Base-by-base conservation (phyloP, 2,797 vertebrate species). In the Pangasius macronema region DNA sequence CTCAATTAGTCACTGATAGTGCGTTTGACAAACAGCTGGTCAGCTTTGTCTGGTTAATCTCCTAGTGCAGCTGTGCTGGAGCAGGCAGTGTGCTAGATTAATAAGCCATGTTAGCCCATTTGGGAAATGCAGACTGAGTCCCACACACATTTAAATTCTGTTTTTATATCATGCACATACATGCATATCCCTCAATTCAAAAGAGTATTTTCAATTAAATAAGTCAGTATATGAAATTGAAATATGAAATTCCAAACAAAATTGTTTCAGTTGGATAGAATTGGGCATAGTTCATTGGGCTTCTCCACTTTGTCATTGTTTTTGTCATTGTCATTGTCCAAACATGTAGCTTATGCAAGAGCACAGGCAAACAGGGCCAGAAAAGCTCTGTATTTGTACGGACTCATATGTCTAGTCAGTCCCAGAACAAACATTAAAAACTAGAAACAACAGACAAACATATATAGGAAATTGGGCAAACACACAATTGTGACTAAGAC, bases 11-110 rank as follows among this genome's bases (percentile, higher is more conserved):
- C 94, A 94, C 93, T 93, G 93, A 96, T 94, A 93, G 92, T 92
- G 93, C 93, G 94, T 95, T 93, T 93, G 93, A 94, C 92, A 92
- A 96, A 96, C 95, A 96, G 95, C 95, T 96, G 95, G 95, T 95
- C 94, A 92, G 93, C 93, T 95, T 94, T 95, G 94, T 93, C 94
- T 94, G 93, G 93, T 94, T 95, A 96, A 96, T 96, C 94, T 96
- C 94, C 94, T 92, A 92, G 87, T 94, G 94, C 95, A 96, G 96
- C 94, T 96, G 95, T 95, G 94, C 93, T 93, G 93, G 94, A 94
- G 93, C 94, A 94, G 92, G 90, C 94, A 93, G 95, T 95, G 93
- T 95, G 94, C 93, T 95, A 93, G 94, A 92, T 93, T 96, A 96
- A 96, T 96, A 95, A 96, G 95, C 95, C 94, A 92, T 94, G 94